phyloP scores from a whole-genome alignment of 2,888 invertebrate genomes.

The Masnerella sp. region DNA sequence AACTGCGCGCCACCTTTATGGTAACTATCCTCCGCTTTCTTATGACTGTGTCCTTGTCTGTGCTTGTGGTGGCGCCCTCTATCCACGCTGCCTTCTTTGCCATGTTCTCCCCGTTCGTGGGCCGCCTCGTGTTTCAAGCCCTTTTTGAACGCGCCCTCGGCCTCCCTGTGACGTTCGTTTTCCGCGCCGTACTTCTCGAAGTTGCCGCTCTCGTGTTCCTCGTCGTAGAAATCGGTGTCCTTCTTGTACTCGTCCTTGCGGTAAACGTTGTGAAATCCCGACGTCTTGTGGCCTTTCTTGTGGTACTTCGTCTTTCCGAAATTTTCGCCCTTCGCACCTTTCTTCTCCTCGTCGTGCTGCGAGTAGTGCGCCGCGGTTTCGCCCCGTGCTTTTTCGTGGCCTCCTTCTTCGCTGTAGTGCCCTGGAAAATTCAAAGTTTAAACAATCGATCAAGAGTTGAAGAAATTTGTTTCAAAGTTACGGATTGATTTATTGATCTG shows the following conservation, averaged over 20 bases:
- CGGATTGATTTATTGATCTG: no score
- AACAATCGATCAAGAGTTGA: no score
- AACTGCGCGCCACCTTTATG: conserved; percentile 80
- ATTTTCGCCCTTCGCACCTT: conserved; percentile 80
- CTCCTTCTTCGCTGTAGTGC: conserved; percentile 79
- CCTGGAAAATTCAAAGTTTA: no score
- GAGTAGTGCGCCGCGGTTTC: conserved; percentile 80
- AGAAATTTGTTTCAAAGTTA: no score
- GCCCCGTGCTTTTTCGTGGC: conserved; percentile 80
- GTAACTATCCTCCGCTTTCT: conserved; percentile 80
- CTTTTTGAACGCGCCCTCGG: conserved; percentile 80
- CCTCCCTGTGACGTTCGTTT: conserved; percentile 80
- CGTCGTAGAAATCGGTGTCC: conserved; percentile 87
- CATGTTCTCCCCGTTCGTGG: conserved; percentile 79
- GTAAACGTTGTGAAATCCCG: conserved; percentile 85
- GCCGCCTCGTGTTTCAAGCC: conserved; percentile 80
- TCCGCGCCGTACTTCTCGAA: conserved; percentile 82
- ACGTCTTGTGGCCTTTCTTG: conserved; percentile 85
- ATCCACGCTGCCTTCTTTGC: conserved; percentile 80
- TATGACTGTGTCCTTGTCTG: conserved; percentile 80
- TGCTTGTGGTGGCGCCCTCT: conserved; percentile 80
- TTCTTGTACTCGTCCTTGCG: conserved; percentile 89
- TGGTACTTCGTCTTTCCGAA: conserved; percentile 81
- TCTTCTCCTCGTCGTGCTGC: conserved; percentile 79
- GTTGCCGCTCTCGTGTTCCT: conserved; percentile 83